Percentiles rank a stretch among this genome's conserved stretches.
Evolutionary conservation across 2,113 vertebrate genomes (phyloP).

Genomic region (Parus major): DNA sequence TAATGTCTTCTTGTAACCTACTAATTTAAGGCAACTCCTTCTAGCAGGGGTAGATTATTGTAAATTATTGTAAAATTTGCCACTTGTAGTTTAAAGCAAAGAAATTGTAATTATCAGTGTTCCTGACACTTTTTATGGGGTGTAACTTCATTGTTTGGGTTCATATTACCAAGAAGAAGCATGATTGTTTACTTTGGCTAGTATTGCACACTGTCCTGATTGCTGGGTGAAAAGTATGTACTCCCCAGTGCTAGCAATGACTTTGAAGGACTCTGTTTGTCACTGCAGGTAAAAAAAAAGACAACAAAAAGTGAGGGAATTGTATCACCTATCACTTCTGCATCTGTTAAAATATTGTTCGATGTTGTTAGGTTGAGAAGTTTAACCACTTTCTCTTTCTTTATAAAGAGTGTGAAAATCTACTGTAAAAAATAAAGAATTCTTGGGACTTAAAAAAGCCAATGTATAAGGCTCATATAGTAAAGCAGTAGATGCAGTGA

Average conservation of each 20-base stretch:
- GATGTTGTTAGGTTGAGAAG: background rate
- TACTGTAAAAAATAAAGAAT: background rate
- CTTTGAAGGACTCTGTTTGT: background rate
- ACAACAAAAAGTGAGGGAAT: too few relatives aligned
- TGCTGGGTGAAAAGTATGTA: background rate
- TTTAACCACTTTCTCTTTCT: background rate
- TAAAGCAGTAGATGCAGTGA: background rate
- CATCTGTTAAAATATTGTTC: background rate
- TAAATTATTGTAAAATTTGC: background rate
- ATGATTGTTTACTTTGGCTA: background rate
- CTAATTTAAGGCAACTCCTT: background rate
- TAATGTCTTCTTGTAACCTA: background rate
- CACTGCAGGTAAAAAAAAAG: background rate
- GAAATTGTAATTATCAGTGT: background rate
- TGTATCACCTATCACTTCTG: background rate
- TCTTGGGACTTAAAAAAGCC: background rate
- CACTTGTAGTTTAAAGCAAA: background rate
- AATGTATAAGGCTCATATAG: background rate
- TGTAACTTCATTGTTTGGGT: background rate
- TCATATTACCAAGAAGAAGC: background rate
- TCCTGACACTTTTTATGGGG: background rate
- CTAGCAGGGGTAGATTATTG: background rate
- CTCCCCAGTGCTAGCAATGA: background rate
- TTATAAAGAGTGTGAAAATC: background rate
- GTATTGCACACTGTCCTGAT: background rate